Base-by-base conservation (phyloP, 2,797 vertebrate genomes). In the Acomys russatus region DNA sequence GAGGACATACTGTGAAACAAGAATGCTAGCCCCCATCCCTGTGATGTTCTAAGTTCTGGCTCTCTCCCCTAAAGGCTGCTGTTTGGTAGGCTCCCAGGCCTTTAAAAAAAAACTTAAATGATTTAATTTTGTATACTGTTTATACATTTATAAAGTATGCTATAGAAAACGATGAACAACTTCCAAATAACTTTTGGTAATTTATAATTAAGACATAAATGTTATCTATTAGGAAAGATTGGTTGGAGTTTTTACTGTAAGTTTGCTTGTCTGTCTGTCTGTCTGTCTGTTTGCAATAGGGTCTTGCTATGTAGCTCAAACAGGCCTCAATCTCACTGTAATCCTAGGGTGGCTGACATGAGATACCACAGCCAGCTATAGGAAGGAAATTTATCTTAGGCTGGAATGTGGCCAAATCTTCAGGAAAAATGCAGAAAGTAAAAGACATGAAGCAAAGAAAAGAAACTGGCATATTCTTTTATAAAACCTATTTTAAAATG, bases 141-240 rank as follows among this genome's bases (percentile, higher is more conserved):
- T 66, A 84, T 78, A 90, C 63, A 51, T 87, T 44, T 85, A 80
- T 80, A 84, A 95, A 87, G 12, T 20, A 78, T n/a, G 9, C 4
- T 86, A 44, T 80, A 70, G 71, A 79, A 90, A 84, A 90, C 80
- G 70, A 73, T 63, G 80, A 54, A 70, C 6, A 73, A 64, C 78
- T 61, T 84, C 54, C 66, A 71, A 84, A 83, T 17, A 54, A 51
- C 56, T 82, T 88, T 77, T 71, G 74, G 38, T 12, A 64, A 56
- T 96, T 96, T 87, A n/a, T 94, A 91, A 86, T 71, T 76, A 71
- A 90, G 82, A 74, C 38, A 85, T 15, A 89, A 18, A 92, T 71
- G 84, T 61, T n/a, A 74, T 83, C 91, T 56, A 77, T 71, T 64
- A 73, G 54, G 20, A 91, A 94, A 91, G 76, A 38, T 14, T 56